These are phyloP conservation scores for Thymelicus lineola DNA, from an alignment of 2,888 invertebrate genomes.

Conservation along the genomic window DNA sequence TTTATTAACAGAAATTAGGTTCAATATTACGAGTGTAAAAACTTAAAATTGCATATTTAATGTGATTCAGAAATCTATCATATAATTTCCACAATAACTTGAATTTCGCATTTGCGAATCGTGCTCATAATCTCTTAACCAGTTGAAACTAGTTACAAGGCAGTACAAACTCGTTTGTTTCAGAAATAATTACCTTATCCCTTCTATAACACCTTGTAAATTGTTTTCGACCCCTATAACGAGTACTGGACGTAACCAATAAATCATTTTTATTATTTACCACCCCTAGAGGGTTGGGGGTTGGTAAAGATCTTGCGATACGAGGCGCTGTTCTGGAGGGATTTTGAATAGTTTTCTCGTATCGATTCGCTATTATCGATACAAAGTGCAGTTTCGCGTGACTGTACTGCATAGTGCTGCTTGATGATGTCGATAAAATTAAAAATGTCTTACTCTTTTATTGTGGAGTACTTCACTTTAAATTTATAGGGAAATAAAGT, in stretches of 20 bases:
- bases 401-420: conserved; percentile 48
- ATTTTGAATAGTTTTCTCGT: conserved; percentile 65
- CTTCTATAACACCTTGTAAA: conserved; percentile 66
- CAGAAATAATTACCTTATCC: conserved; percentile 59
- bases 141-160: conserved; percentile 17
- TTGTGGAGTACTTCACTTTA: neutral
- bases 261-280: conserved; percentile 81
- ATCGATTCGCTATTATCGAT: conserved; percentile 55
- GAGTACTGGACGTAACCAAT: conserved; percentile 77
- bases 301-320: conserved; percentile 66
- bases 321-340: conserved; percentile 59
- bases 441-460: conserved; percentile 16
- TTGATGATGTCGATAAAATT: conserved; percentile 40
- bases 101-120: too few species aligned
- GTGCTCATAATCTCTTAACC: neutral
- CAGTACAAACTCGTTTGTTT: conserved; percentile 27
- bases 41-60: too few species aligned
- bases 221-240: conserved; percentile 79
- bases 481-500: neutral
- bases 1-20: too few species aligned
- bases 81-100: too few species aligned
- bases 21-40: too few species aligned
- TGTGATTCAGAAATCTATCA: too few species aligned
- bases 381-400: conserved; percentile 75
- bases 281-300: conserved; percentile 59